phyloP scores from a whole-genome alignment of 2,113 vertebrate genomes.

The Patagioenas fasciata region DNA sequence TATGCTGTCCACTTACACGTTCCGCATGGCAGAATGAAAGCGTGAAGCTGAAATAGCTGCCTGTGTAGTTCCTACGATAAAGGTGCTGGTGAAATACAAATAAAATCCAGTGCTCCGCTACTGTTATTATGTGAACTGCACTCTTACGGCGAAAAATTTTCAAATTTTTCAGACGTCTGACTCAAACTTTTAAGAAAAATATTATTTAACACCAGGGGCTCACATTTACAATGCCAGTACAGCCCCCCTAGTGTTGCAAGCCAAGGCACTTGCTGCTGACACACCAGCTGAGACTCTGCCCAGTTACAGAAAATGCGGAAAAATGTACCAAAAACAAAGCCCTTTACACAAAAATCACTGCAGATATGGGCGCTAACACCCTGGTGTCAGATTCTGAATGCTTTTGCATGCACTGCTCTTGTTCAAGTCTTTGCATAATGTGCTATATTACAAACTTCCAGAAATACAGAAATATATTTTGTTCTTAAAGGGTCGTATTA shows the following conservation, averaged over 20 bases:
- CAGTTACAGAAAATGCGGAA: neutral
- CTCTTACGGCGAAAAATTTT: fast-evolving
- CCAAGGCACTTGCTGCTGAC: neutral
- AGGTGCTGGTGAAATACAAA: neutral
- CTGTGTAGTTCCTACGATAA: neutral
- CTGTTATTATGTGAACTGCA: neutral
- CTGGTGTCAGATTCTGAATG: neutral
- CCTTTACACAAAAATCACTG: neutral
- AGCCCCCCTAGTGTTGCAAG: neutral
- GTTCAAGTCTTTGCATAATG: neutral
- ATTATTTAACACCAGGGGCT: neutral
- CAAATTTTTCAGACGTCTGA: neutral
- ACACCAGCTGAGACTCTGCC: neutral
- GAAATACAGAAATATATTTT: neutral
- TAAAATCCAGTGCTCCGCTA: neutral
- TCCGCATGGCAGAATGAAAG: neutral
- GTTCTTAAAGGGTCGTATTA: neutral
- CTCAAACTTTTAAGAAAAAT: neutral
- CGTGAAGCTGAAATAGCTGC: neutral
- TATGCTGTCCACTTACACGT: neutral
- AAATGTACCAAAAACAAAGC: neutral
- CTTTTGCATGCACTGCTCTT: neutral
- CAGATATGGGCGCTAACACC: neutral
- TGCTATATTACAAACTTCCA: neutral
- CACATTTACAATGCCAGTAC: neutral